A percentile compares a stretch with the other conserved stretches of the same genome.
These are phyloP conservation scores for Lamellibrachia luymesi DNA, from an alignment of 1,140 invertebrate species.

Conservation along the genomic window DNA sequence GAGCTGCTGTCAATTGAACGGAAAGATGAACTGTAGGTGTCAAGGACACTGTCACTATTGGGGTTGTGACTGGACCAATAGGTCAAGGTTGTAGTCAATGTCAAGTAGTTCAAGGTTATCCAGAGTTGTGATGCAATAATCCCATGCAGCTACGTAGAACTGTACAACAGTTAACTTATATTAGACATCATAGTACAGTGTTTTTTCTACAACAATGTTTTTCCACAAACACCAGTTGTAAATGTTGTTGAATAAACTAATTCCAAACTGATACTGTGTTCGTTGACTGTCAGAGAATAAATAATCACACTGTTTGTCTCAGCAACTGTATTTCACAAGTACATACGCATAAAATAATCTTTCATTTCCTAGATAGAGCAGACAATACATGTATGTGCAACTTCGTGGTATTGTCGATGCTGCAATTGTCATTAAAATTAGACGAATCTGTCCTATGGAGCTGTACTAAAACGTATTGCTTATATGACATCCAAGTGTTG, in stretches of 20 bases:
- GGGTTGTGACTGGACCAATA: background rate
- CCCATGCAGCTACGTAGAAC: background rate
- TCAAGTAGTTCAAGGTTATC: background rate
- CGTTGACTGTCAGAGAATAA: background rate
- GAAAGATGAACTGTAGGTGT: constrained; percentile 61
- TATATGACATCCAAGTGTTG: background rate
- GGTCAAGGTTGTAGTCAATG: background rate
- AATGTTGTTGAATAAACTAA: background rate
- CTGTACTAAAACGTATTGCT: background rate
- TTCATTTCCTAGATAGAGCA: background rate
- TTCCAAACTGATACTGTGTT: background rate
- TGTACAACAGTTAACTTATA: too few relatives aligned
- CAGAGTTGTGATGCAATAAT: background rate
- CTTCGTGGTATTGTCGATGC: background rate
- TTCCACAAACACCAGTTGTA: background rate
- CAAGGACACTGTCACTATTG: background rate
- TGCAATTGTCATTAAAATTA: background rate
- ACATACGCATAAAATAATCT: background rate
- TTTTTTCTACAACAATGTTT: background rate
- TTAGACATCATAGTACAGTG: too few relatives aligned
- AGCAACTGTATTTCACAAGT: background rate
- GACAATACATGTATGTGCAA: background rate
- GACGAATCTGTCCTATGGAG: background rate
- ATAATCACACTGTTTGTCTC: background rate
- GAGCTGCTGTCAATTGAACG: constrained; percentile 78